These are phyloP conservation scores for Patella caerulea DNA, from an alignment of 2,888 invertebrate genomes.

Conservation along the genomic window DNA sequence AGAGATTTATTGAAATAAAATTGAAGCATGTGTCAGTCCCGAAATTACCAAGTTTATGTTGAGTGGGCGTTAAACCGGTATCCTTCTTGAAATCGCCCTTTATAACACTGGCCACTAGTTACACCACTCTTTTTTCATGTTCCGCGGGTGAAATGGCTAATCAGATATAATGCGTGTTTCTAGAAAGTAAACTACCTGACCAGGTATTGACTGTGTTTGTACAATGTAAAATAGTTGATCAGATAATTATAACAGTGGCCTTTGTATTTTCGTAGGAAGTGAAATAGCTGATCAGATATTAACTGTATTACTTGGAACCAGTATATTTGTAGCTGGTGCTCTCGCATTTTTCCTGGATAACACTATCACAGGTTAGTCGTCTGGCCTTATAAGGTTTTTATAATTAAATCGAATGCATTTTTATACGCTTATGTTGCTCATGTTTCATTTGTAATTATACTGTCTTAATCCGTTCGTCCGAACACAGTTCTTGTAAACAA, in stretches of 20 bases:
- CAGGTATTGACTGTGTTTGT: slow-evolving; percentile 59
- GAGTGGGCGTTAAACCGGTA: too few relatives aligned
- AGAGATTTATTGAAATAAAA: too few relatives aligned
- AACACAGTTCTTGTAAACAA: too few relatives aligned
- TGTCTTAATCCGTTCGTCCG: too few relatives aligned
- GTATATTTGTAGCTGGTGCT: slow-evolving; percentile 72
- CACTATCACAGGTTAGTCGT: slow-evolving; percentile 64
- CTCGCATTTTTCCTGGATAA: slow-evolving; percentile 72
- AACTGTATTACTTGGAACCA: slow-evolving; percentile 63
- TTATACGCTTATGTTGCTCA: neutral
- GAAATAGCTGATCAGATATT: slow-evolving; percentile 55
- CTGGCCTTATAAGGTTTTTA: neutral
- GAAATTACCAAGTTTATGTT: too few relatives aligned
- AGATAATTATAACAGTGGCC: neutral
- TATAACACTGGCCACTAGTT: too few relatives aligned
- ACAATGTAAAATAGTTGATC: slow-evolving; percentile 35
- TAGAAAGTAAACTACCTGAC: slow-evolving; percentile 53
- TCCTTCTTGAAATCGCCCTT: too few relatives aligned
- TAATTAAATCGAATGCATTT: neutral
- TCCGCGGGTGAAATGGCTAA: too few relatives aligned
- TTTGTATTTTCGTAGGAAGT: slow-evolving; percentile 44
- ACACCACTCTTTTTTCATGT: too few relatives aligned
- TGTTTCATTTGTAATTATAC: too few relatives aligned
- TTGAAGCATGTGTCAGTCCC: too few relatives aligned
- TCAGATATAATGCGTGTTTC: neutral